A percentile compares a stretch with the other conserved stretches of the same genome.
phyloP scores from a whole-genome alignment of 2,113 vertebrate genomes.

The Bos indicus region DNA sequence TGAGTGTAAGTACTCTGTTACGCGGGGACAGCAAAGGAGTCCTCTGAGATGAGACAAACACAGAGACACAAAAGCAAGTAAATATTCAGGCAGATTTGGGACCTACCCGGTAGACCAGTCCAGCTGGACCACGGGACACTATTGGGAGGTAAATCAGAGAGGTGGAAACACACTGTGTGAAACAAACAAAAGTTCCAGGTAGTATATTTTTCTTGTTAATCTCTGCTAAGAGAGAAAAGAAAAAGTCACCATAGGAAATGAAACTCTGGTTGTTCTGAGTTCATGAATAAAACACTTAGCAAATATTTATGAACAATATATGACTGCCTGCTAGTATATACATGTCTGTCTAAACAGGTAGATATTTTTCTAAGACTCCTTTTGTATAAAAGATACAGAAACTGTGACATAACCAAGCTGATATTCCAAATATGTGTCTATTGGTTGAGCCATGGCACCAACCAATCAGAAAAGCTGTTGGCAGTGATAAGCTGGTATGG shows the following conservation, averaged over 20 bases:
- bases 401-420: conserved; percentile 22
- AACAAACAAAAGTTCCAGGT: neutral
- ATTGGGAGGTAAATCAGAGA: neutral
- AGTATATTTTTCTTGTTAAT: neutral
- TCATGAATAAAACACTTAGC: neutral
- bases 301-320: neutral
- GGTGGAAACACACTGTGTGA: neutral
- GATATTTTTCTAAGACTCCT: neutral
- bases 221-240: neutral
- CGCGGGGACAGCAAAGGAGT: neutral
- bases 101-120: neutral
- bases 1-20: neutral
- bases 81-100: neutral
- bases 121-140: neutral
- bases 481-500: fast-evolving
- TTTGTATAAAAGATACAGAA: conserved; percentile 37
- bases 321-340: neutral
- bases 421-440: neutral
- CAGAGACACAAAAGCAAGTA: neutral
- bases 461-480: neutral
- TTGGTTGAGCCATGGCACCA: neutral
- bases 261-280: neutral
- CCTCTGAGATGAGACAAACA: neutral
- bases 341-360: neutral
- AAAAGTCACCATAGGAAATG: neutral